Base-by-base conservation (phyloP, 2,113 vertebrate genomes). In the Myocastor coypus region DNA sequence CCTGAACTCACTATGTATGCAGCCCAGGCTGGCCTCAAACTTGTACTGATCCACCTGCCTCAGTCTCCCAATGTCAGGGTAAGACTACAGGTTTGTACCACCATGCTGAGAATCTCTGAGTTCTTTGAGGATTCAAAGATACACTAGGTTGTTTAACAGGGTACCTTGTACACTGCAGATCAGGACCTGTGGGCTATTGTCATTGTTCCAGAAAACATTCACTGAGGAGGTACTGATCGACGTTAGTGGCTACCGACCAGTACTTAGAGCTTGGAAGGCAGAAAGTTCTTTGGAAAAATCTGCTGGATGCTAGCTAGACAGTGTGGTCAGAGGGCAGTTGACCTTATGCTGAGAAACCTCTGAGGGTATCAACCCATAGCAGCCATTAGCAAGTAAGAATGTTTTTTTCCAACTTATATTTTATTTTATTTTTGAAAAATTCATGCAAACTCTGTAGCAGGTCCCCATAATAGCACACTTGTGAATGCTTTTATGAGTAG, bases 371-470 rank as follows among this genome's bases (percentile, higher is more conserved):
- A 63, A 46, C 34, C 17, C 59, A 46, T 30, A 94, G 78, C 12
- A 82, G 7, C 6, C 37, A 77, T 32, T n/a, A 69, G 5, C 3
- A 90, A 77, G 40, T 82, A 84, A 83, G 19, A 64, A 34, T 89
- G 87, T 73, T 75, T 83, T 73, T 73, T 32, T 50, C 17, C 17
- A 57, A 57, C 30, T 89, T 24, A 75, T 77, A 32, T 73, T 37
- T 91, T 75, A 26, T 64, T 94, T 83, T 63, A 14, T 50, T 10
- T 85, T 95, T 93, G 46, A 85, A 88, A 93, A 59, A 89, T 69
- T 16, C 14, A 84, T 66, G 22, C 19, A 75, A 66, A 34, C 87
- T 84, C 84, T 88, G n/a, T 42, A 30, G 37, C 5, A 63, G 9
- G 37, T 37, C 42, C 82, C 10, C 50, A 34, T 82, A 40, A 87